Base-by-base conservation (phyloP, 2,113 vertebrate genomes). In the Hydrochoerus hydrochaeris region DNA sequence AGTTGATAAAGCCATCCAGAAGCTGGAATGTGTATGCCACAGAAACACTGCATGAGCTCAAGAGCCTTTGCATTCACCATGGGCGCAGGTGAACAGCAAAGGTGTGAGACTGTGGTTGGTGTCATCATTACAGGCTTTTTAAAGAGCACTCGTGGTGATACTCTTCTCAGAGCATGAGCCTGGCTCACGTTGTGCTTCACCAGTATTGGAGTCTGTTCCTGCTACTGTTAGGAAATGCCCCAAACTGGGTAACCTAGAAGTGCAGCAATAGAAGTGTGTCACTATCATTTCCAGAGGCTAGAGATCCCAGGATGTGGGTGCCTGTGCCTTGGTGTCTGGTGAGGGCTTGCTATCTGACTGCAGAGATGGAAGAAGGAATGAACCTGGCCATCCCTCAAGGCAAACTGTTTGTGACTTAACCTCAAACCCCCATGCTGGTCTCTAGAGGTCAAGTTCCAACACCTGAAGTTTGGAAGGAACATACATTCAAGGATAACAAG, bases 1-100 rank as follows among this genome's bases (percentile, higher is more conserved):
- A 80, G 67, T 71, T 96, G 38, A 85, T 86, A 46, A 85, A 16
- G 93, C 46, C 85, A 38, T 44, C 3, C 30, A 84, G 81, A 90
- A 90, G 38, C 49, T 54, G 24, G 16, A 82, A 63, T 77, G 13
- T 89, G 94, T 91, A 3, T 58, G 89, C 8, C 58, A 32, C 57
- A 75, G 41, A 92, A 80, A 85, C 82, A n/a, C 19, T 20, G 1
- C 44, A 32, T 88, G 24, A 86, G 38, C 71, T 11, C 49, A 7
- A 71, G 35, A 92, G 62, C 13, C 44, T 73, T 30, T 32, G 20
- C 54, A 11, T 32, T 44, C 54, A 93, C 28, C 46, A 52, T 38
- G n/a, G 19, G 38, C 73, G 44, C 83, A n/a, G 67, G 19, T 67
- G 14, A 86, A 85, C 17, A 11, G 4, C 85, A 46, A 86, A 91